Evolutionary conservation across 2,113 vertebrate species (phyloP).

Genomic region (Ammodytes dubius): DNA sequence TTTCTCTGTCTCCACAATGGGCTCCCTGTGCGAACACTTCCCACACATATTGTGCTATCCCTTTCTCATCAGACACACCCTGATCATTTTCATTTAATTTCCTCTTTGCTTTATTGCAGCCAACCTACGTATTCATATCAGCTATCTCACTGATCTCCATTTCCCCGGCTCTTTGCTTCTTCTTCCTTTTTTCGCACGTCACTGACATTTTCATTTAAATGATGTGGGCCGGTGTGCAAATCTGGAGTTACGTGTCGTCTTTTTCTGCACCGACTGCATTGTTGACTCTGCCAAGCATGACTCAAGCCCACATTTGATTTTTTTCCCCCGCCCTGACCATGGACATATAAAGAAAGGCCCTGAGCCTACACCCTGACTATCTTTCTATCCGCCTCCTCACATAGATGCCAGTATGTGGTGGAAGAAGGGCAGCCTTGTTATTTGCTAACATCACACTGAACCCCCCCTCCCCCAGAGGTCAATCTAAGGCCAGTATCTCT

Average conservation of each 20-base stretch:
- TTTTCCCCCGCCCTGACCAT: background rate
- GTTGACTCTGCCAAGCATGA: background rate
- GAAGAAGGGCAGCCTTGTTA: slow-evolving; percentile 8
- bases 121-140: background rate
- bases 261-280: background rate
- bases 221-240: slow-evolving; percentile 14
- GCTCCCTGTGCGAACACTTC: background rate
- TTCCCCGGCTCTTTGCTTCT: background rate
- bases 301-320: background rate
- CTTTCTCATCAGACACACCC: slow-evolving; percentile 17
- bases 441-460: slow-evolving; percentile 10
- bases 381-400: slow-evolving; percentile 12
- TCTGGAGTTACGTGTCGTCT: slow-evolving; percentile 28
- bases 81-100: slow-evolving; percentile 30
- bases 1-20: background rate
- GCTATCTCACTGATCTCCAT: background rate
- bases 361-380: background rate
- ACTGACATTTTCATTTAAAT: slow-evolving; percentile 31
- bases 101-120: slow-evolving; percentile 11
- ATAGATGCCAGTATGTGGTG: background rate
- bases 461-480: slow-evolving; percentile 9
- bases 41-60: slow-evolving; percentile 10
- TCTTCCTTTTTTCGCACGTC: background rate
- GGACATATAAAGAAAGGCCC: background rate
- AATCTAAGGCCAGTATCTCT: slow-evolving; percentile 26